phyloP scores from a whole-genome alignment of 2,797 vertebrate species.

The Thalassophryne amazonica region DNA sequence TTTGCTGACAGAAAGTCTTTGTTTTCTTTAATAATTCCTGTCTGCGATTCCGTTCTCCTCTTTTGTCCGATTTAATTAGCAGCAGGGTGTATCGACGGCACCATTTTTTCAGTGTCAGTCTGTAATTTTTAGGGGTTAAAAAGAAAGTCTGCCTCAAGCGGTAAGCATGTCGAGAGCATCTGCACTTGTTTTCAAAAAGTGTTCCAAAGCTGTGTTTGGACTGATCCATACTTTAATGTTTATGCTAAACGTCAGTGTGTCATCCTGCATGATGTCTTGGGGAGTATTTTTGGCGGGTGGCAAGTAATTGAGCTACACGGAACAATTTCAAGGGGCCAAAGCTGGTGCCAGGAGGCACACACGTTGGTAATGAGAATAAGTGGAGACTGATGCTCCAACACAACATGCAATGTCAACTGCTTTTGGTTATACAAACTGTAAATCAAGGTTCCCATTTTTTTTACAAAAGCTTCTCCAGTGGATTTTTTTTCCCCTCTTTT shows the following conservation, averaged over 20 bases:
- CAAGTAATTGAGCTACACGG: slow-evolving; percentile 67
- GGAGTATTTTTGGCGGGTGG: slow-evolving; percentile 61
- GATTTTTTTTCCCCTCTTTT: slow-evolving; percentile 9
- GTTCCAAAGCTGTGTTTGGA: slow-evolving; percentile 8
- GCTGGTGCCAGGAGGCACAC: slow-evolving; percentile 26
- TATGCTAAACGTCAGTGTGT: slow-evolving; percentile 39
- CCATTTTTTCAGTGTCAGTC: neutral
- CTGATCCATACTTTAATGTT: slow-evolving; percentile 22
- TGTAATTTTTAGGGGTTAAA: slow-evolving; percentile 3
- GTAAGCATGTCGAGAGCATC: neutral
- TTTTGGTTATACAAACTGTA: slow-evolving; percentile 42
- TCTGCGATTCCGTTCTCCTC: neutral
- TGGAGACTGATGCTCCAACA: slow-evolving; percentile 30
- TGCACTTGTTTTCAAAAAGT: neutral
- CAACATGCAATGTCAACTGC: slow-evolving; percentile 34
- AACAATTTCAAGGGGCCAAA: slow-evolving; percentile 56
- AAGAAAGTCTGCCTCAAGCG: neutral
- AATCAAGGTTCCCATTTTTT: slow-evolving; percentile 22
- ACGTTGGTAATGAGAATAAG: slow-evolving; percentile 59
- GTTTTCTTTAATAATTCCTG: slow-evolving; percentile 8
- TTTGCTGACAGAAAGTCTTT: slow-evolving; percentile 14
- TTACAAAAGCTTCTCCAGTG: slow-evolving; percentile 6
- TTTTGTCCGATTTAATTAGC: slow-evolving; percentile 30
- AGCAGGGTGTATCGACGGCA: neutral
- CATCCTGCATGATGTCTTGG: slow-evolving; percentile 23